Evolutionary conservation across 2,113 vertebrate species (phyloP).

Genomic region (Cygnus atratus): DNA sequence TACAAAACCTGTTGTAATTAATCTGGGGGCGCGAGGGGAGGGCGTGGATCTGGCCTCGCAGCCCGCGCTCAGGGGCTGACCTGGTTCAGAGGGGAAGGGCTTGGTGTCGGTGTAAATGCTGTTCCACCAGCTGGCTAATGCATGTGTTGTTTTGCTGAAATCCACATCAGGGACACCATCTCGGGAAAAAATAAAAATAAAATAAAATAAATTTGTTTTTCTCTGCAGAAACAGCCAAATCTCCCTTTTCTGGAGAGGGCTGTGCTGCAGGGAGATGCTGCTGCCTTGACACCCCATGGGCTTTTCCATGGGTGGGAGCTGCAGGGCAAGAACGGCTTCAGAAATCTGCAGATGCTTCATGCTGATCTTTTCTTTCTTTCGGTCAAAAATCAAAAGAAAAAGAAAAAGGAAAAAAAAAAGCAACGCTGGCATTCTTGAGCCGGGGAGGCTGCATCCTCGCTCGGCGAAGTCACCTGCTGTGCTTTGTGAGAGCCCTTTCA

Average conservation of each 20-base stretch:
- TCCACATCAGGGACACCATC: background rate
- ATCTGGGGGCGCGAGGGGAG: background rate
- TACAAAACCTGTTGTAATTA: slow-evolving; percentile 32
- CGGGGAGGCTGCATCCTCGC: accelerated
- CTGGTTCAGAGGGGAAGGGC: background rate
- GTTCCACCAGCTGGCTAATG: background rate
- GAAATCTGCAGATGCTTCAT: background rate
- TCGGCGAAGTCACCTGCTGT: background rate
- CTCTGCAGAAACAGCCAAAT: background rate
- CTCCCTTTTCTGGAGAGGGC: background rate
- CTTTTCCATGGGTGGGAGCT: background rate
- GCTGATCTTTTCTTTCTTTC: background rate
- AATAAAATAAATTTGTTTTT: background rate
- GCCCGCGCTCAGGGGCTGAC: background rate
- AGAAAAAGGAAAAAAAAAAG: background rate
- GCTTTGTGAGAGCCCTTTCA: background rate
- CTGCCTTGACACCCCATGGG: background rate
- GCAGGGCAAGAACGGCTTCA: background rate
- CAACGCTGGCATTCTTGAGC: background rate
- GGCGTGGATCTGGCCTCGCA: background rate
- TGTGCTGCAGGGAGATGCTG: background rate
- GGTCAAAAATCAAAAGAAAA: background rate
- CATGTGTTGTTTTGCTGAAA: background rate
- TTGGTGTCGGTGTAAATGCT: background rate
- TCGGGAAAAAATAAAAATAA: background rate